Base-by-base conservation (phyloP, 2,113 vertebrate species). In the Parus major region DNA sequence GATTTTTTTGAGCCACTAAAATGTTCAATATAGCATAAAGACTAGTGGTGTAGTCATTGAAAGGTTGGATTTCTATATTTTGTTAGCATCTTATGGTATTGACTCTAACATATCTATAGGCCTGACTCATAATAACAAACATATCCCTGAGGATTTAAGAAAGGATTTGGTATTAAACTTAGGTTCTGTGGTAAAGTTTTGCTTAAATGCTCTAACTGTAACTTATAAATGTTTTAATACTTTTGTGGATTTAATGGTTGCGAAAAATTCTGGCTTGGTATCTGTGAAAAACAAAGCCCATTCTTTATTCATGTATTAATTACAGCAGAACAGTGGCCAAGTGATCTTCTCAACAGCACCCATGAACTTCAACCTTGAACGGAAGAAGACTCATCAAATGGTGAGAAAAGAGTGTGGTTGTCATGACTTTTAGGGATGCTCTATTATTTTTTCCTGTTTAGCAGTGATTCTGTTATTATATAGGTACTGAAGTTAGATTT, bases 251-350 rank as follows among this genome's bases (percentile, higher is more conserved):
- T 88, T 94, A 65, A 42, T 86, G 44, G 8, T 68, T 93, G 60
- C 90, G 44, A 75, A 86, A 94, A 80, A 31, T 84, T 64, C n/a
- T 94, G 69, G 23, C 31, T 95, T 90, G 52, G 7, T 90, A 31
- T 75, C 56, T 84, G 35, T 93, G 82, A 83, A 94, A 96, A 93
- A 68, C 94, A 56, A 95, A 96, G 64, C 24, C 31, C 10, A 8
- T 75, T 96, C 44, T 96, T 95, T 96, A 79, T 95, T 93, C 13
- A n/a, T 84, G 80, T 52, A 75, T 93, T 86, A 84, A 88, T 97
- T 93, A 68, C 88, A 97, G 94, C 66, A 78, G 57, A 84, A 35
- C 82, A 84, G 76, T 90, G 92, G 76, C 72, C 82, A 86, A 84
- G 49, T 71, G 88, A 71, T 92, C 85, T 79, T 93, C 84, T 75